Conservation (phyloP, 2,888 invertebrate genomes). For the Stratiomys singularior region DNA sequence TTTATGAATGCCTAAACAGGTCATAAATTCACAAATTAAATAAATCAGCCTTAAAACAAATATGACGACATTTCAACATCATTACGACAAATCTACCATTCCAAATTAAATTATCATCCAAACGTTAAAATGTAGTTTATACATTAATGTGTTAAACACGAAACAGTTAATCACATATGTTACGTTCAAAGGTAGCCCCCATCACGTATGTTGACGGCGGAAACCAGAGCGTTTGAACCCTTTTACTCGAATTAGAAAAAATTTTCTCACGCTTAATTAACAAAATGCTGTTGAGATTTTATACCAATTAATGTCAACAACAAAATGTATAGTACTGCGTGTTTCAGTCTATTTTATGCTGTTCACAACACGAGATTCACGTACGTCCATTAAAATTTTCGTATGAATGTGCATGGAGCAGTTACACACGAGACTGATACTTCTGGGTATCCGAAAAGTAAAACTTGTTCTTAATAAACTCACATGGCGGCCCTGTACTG, state of each 20-base stretch:
- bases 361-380: slow-evolving; percentile 37
- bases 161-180: neutral
- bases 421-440: slow-evolving; percentile 10
- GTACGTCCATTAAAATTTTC: slow-evolving; percentile 40
- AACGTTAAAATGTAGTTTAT: no score
- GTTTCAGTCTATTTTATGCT: slow-evolving; percentile 41
- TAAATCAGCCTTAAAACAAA: no score
- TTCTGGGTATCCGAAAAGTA: slow-evolving; percentile 19
- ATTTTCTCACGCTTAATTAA: slow-evolving; percentile 48
- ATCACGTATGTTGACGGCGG: no score
- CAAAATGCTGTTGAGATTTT: slow-evolving; percentile 46
- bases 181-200: neutral
- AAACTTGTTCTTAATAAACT: slow-evolving; percentile 41
- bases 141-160: neutral
- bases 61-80: neutral
- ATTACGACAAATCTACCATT: neutral
- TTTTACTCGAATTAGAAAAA: neutral
- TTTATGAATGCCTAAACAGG: no score
- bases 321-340: slow-evolving; percentile 46
- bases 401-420: neutral
- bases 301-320: slow-evolving; percentile 47
- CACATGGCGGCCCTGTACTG: slow-evolving; percentile 7
- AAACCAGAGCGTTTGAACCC: neutral
- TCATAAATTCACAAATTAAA: no score
- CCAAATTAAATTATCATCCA: no score